Evolutionary conservation across 2,113 vertebrate genomes (phyloP), one percentile per base, ranked within the genome.

Genomic region (Lucifuga dentata): DNA sequence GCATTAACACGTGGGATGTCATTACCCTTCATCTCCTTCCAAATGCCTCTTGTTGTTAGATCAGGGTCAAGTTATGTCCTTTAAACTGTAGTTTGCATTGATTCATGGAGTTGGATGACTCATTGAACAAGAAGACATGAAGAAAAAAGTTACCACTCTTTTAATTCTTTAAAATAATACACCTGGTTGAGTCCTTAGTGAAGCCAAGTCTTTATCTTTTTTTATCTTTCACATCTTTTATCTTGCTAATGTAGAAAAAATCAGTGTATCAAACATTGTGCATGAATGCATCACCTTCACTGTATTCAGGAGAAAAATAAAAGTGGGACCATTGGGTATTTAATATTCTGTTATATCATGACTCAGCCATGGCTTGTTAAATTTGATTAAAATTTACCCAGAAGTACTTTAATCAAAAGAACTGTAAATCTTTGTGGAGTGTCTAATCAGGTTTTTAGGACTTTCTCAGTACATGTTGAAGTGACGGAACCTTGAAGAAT

Each of bases 161-260:
- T 86, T 84, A 83, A 24, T 52, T 76, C 63, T 70, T 76, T 78
- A 44, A 68, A 49, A 39, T 72, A 81, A 84, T 78, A 67, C 71
- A 64, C 49, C 39, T 9, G 1, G 23, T 40, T 15, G 1, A 68
- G 58, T 68, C 58, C 49, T 80, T 66, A 51, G 61, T 62, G 60
- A 12, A 41, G 19, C 20, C 21, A 11, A 21, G 32, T 75, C 43
- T 59, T 73, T 78, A 58, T 48, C 35, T 50, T 29, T 7, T 7
- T 5, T 29, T 29, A 29, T 29, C 3, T 7, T 29, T 7, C 26
- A 5, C 7, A 29, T 5, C 3, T 29, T 7, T 7, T 29, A 3
- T 29, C 26, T 7, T 29, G 26, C 26, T 29, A 29, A 29, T n/a
- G n/a, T n/a, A n/a, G n/a, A n/a, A n/a, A n/a, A n/a, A n/a, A n/a